Conservation (phyloP, 2,888 invertebrate species). For the Drosophila kambysellisi region DNA sequence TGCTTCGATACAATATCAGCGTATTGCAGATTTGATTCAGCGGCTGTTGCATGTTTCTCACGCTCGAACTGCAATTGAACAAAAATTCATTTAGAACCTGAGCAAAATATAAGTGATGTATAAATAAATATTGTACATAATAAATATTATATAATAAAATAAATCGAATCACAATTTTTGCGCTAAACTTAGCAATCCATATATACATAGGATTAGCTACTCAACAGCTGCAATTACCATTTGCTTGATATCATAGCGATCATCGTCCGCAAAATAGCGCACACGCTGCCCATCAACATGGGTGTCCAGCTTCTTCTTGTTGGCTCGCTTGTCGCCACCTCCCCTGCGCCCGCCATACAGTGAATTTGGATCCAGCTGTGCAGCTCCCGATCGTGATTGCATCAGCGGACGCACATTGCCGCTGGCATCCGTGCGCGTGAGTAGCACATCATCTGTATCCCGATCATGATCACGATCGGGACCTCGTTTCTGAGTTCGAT, state of each 20-base stretch:
- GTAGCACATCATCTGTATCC: constrained; percentile 85
- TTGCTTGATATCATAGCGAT: constrained; percentile 92
- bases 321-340: constrained; percentile 79
- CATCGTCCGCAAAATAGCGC: constrained; percentile 95
- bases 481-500: neutral
- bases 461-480: constrained; percentile 44
- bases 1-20: constrained; percentile 90
- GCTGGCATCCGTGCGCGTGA: constrained; percentile 89
- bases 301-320: constrained; percentile 87
- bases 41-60: constrained; percentile 92
- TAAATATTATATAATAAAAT: constrained; percentile 9
- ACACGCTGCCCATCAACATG: constrained; percentile 90
- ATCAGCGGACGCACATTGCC: constrained; percentile 90
- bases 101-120: neutral
- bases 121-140: neutral
- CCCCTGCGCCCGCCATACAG: constrained; percentile 56
- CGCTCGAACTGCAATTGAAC: constrained; percentile 88
- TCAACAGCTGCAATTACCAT: constrained; percentile 87
- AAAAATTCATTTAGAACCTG: neutral
- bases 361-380: constrained; percentile 11
- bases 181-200: neutral
- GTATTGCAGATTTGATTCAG: constrained; percentile 93
- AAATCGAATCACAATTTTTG: neutral
- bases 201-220: neutral
- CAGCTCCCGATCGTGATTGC: constrained; percentile 45